Conservation (phyloP, 2,888 invertebrate genomes). For the Bugulina stolonifera region DNA sequence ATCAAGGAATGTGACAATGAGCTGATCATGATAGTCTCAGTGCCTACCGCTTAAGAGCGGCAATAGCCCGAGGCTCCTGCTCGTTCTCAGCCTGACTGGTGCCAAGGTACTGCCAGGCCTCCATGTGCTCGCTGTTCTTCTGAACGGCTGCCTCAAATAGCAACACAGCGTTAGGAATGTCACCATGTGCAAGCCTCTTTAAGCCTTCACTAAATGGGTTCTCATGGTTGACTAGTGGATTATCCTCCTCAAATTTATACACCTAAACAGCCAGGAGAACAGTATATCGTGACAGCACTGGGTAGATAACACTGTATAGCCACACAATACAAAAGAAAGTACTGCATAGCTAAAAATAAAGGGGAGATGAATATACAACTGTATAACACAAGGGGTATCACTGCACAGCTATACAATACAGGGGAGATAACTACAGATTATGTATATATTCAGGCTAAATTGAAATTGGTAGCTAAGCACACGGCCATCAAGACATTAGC, state of each 20-base stretch:
- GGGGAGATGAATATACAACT: background rate
- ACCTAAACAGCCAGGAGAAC: conserved; percentile 58
- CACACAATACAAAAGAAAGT: background rate
- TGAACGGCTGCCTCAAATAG: conserved; percentile 93
- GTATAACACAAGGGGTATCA: too few species aligned
- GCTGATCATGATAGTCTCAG: too few species aligned
- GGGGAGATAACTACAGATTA: too few species aligned
- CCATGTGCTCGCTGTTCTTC: conserved; percentile 69
- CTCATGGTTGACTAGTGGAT: conserved; percentile 64
- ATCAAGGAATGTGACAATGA: too few species aligned
- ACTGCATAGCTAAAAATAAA: background rate
- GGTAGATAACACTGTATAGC: conserved; percentile 5
- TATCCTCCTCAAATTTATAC: conserved; percentile 75
- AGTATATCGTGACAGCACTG: conserved; percentile 30
- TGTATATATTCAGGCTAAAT: too few species aligned
- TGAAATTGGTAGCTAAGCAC: too few species aligned
- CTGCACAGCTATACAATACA: too few species aligned
- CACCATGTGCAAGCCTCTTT: conserved; percentile 73
- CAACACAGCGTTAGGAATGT: conserved; percentile 88
- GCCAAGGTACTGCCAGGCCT: conserved; percentile 61
- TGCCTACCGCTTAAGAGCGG: conserved; percentile 72
- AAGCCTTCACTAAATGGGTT: conserved; percentile 82
- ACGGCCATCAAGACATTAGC: too few species aligned
- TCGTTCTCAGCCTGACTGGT: conserved; percentile 96
- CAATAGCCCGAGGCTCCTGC: conserved; percentile 85